Evolutionary conservation across 1,140 invertebrate species (phyloP).

Genomic region (Drosophila triauraria): DNA sequence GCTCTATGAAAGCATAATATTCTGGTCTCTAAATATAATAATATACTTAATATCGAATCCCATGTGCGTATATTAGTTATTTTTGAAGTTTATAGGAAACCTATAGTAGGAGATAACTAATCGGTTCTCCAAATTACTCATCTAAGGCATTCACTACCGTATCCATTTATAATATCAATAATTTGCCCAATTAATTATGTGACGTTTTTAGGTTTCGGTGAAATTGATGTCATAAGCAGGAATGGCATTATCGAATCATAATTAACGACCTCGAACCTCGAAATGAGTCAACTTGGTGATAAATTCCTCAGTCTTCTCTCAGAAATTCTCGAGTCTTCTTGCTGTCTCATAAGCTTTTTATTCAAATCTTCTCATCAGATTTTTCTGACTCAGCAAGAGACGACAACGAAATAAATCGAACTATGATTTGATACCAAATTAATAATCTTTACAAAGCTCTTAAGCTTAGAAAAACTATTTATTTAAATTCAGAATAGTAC

Average conservation of each 20-base stretch:
- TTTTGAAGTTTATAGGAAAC: too few relatives aligned
- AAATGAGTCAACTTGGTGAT: slow-evolving; percentile 32
- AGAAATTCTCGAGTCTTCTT: slow-evolving; percentile 17
- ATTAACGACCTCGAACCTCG: slow-evolving; percentile 14
- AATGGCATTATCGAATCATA: slow-evolving; percentile 27
- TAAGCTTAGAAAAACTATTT: not conserved
- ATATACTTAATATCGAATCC: too few relatives aligned
- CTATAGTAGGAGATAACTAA: too few relatives aligned
- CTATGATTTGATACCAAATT: not conserved
- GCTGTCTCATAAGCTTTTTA: slow-evolving; percentile 9
- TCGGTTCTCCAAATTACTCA: not conserved
- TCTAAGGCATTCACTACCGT: not conserved
- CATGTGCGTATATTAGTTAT: too few relatives aligned
- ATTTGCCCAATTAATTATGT: not conserved
- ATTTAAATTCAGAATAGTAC: not conserved
- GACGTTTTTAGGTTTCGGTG: not conserved
- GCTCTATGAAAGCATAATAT: too few relatives aligned
- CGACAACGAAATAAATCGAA: not conserved
- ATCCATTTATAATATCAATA: not conserved
- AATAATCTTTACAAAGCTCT: not conserved
- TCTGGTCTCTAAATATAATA: too few relatives aligned
- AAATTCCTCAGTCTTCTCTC: slow-evolving; percentile 17
- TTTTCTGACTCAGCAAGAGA: slow-evolving; percentile 11
- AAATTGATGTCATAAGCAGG: slow-evolving; percentile 8
- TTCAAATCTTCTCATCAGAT: slow-evolving; percentile 9